These are phyloP conservation scores for Deilephila elpenor DNA, from an alignment of 2,888 invertebrate genomes.

Conservation along the genomic window DNA sequence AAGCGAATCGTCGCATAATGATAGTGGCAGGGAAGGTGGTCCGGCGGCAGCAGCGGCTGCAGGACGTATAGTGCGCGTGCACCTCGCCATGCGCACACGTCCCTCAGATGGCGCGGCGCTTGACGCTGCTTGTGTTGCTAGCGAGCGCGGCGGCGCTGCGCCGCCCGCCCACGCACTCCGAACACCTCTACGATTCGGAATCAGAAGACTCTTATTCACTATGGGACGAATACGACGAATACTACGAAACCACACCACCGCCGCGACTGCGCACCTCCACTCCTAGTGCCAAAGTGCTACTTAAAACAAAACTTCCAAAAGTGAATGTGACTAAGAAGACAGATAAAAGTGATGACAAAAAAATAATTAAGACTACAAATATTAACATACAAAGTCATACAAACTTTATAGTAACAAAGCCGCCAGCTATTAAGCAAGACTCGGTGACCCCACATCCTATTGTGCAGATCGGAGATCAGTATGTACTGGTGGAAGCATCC, in stretches of 20 bases:
- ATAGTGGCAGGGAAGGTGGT: constrained; percentile 74
- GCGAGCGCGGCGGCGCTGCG: constrained; percentile 68
- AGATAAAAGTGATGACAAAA: constrained; percentile 63
- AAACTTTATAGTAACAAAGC: constrained; percentile 75
- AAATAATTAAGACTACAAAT: constrained; percentile 71
- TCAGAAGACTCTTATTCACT: constrained; percentile 67
- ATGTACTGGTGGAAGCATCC: constrained; percentile 57
- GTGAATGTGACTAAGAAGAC: constrained; percentile 70
- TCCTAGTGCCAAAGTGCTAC: constrained; percentile 70
- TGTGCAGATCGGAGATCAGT: constrained; percentile 56
- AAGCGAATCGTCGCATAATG: constrained; percentile 75
- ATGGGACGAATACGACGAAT: constrained; percentile 74
- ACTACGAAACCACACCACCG: constrained; percentile 61
- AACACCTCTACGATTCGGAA: constrained; percentile 62
- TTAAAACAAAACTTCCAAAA: constrained; percentile 66
- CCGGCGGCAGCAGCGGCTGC: constrained; percentile 50
- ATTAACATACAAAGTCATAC: constrained; percentile 79
- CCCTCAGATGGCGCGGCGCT: constrained; percentile 81
- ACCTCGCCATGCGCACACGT: constrained; percentile 83
- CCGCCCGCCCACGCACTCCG: constrained; percentile 54
- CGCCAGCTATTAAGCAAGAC: constrained; percentile 50
- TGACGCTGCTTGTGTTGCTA: constrained; percentile 80
- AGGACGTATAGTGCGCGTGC: constrained; percentile 78
- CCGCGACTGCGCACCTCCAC: constrained; percentile 55
- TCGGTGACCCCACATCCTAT: constrained; percentile 48